Percentiles rank a stretch among this genome's conserved stretches.
Conservation (phyloP, 2,113 vertebrate species). For the Casuarius casuarius region DNA sequence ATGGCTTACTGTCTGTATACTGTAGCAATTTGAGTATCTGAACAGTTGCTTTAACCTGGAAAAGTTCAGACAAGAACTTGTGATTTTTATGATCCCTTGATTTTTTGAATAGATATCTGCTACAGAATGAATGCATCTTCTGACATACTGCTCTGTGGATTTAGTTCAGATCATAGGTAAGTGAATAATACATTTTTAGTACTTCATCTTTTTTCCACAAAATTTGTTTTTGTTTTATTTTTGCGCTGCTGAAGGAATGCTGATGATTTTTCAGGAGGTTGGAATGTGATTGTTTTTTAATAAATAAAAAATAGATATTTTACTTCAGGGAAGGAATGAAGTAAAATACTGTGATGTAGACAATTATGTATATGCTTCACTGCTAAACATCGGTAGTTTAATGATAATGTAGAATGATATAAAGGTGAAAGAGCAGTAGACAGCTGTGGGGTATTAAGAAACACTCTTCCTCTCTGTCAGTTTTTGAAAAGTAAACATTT, state of each 20-base stretch:
- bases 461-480: not conserved
- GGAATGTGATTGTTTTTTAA: not conserved
- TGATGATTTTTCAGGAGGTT: not conserved
- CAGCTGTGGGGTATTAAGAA: not conserved
- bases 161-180: conserved; percentile 82
- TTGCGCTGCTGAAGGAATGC: not conserved
- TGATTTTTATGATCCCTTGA: not conserved
- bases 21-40: not conserved
- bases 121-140: conserved; percentile 77
- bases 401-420: not conserved
- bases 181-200: conserved; percentile 47
- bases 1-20: not conserved
- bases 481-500: not conserved
- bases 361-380: not conserved
- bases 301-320: not conserved
- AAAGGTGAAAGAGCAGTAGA: not conserved
- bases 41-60: not conserved
- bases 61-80: not conserved
- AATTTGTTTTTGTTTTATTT: not conserved
- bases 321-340: not conserved
- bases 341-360: not conserved
- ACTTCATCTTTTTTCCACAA: not conserved
- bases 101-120: conserved; percentile 72
- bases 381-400: not conserved
- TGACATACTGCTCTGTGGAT: conserved; percentile 90